These are phyloP conservation scores for Drosophila kanapiae DNA, from an alignment of 1,140 invertebrate species.

Conservation along the genomic window DNA sequence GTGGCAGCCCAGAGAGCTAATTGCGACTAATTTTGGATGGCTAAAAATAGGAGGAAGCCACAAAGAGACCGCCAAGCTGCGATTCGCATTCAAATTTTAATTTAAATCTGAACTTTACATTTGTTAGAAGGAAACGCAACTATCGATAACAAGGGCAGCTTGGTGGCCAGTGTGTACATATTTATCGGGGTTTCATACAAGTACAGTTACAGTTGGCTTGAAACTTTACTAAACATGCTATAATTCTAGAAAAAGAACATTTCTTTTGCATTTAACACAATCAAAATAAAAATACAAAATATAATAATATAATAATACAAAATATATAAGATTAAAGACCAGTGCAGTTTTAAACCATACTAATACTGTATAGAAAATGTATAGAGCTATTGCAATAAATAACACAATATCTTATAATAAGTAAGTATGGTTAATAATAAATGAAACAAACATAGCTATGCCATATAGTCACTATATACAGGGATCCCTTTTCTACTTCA, in stretches of 20 bases:
- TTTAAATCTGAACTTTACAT: neutral
- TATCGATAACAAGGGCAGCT: conserved; percentile 12
- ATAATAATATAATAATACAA: no score
- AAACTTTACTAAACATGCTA: neutral
- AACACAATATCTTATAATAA: no score
- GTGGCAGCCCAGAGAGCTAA: conserved; percentile 60
- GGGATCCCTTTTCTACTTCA: no score
- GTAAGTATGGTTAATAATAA: no score
- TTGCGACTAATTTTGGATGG: conserved; percentile 63
- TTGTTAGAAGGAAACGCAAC: neutral
- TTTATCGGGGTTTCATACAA: neutral
- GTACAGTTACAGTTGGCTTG: neutral
- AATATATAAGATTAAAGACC: no score
- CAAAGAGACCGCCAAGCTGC: neutral
- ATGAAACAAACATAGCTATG: no score
- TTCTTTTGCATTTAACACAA: no score
- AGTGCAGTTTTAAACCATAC: no score
- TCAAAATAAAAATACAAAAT: no score
- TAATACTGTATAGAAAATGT: no score
- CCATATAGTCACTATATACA: no score
- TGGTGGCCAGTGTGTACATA: neutral
- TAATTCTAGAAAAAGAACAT: neutral
- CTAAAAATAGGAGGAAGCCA: conserved; percentile 14
- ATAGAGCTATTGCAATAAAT: no score
- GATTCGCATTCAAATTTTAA: neutral